Conservation (phyloP, 2,888 invertebrate genomes). For the Lutraria lutraria region DNA sequence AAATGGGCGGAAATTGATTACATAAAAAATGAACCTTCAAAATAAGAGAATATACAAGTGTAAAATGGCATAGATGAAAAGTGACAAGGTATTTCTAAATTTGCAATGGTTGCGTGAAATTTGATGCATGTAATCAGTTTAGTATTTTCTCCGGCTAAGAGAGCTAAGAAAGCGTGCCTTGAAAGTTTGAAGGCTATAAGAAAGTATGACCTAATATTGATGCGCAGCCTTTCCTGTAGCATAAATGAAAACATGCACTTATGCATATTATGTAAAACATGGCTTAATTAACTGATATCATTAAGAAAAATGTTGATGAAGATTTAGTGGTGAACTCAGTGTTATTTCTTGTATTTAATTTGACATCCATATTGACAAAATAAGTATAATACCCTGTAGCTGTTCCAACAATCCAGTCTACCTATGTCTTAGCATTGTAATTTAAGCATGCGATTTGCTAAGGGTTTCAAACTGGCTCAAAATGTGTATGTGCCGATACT, state of each 20-base stretch:
- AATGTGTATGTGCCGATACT: neutral
- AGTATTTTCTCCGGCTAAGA: slow-evolving; percentile 6
- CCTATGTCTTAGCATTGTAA: neutral
- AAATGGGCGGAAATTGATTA: slow-evolving; percentile 7
- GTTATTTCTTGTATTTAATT: too few species aligned
- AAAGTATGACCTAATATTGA: slow-evolving; percentile 18
- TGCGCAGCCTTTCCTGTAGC: neutral
- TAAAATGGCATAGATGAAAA: slow-evolving; percentile 14
- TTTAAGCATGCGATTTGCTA: neutral
- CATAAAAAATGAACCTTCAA: slow-evolving; percentile 27
- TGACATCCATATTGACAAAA: too few species aligned
- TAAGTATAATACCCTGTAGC: too few species aligned
- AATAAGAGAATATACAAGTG: slow-evolving; percentile 21
- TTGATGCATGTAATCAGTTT: slow-evolving; percentile 27
- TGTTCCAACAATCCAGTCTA: too few species aligned
- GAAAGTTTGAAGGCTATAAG: slow-evolving; percentile 6
- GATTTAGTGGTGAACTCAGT: too few species aligned
- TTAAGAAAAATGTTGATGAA: too few species aligned
- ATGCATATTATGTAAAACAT: neutral
- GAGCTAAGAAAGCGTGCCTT: neutral
- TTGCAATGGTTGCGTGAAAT: slow-evolving; percentile 23
- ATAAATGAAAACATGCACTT: neutral
- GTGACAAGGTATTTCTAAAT: slow-evolving; percentile 22
- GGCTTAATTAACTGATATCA: too few species aligned
- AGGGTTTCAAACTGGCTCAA: neutral